These are phyloP conservation scores for Pimephales promelas DNA, from an alignment of 2,113 vertebrate species.

Conservation along the genomic window DNA sequence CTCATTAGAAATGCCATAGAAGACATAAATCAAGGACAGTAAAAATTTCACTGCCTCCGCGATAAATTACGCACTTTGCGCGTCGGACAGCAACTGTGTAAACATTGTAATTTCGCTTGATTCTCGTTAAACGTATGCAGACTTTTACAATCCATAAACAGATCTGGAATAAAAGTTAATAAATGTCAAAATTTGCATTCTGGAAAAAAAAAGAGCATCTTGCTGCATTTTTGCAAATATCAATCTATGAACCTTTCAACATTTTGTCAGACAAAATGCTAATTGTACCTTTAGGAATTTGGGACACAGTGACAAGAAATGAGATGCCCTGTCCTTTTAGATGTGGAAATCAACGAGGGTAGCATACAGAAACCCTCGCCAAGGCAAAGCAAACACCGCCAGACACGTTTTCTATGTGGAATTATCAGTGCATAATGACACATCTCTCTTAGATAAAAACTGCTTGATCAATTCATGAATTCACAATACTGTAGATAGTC, in stretches of 20 bases:
- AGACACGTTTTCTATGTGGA: conserved; percentile 60
- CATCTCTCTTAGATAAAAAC: conserved; percentile 40
- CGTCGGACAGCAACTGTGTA: conserved; percentile 97
- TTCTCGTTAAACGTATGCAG: conserved; percentile 98
- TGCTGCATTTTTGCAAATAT: conserved; percentile 99
- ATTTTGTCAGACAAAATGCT: conserved; percentile 99
- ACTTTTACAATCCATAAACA: conserved; percentile 99
- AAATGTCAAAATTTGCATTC: conserved; percentile 99
- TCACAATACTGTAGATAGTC: not conserved
- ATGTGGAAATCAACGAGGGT: conserved; percentile 89
- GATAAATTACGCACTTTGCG: conserved; percentile 98
- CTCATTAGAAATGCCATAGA: conserved; percentile 97
- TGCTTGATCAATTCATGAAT: conserved; percentile 22
- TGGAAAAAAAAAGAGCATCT: conserved; percentile 86
- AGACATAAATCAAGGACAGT: conserved; percentile 98
- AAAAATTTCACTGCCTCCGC: conserved; percentile 98
- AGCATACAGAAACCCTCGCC: conserved; percentile 91
- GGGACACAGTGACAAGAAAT: conserved; percentile 99
- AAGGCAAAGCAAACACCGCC: conserved; percentile 73
- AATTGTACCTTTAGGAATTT: conserved; percentile 99
- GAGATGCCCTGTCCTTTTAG: conserved; percentile 99
- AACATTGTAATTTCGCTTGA: conserved; percentile 99
- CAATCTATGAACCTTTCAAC: conserved; percentile 99
- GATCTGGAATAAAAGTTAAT: conserved; percentile 99
- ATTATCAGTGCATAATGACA: conserved; percentile 54